These are phyloP conservation scores for Alsophila aescularia DNA, from an alignment of 2,888 invertebrate species.

Conservation along the genomic window DNA sequence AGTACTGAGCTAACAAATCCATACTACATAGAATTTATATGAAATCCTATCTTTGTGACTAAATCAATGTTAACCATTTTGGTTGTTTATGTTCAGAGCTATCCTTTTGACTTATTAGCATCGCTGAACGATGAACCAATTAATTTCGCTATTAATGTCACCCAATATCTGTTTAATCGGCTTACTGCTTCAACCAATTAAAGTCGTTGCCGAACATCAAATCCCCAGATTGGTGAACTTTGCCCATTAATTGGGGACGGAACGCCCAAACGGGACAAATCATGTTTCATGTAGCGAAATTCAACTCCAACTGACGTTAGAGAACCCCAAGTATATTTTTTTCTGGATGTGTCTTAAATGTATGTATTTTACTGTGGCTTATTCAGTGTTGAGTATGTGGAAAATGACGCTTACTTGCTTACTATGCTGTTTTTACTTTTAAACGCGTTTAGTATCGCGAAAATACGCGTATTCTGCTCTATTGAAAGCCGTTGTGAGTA, in stretches of 20 bases:
- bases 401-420: conserved; percentile 20
- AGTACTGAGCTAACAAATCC: too few species aligned
- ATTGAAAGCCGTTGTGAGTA: too few species aligned
- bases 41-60: too few species aligned
- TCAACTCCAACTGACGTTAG: conserved; percentile 35
- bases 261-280: conserved; percentile 34
- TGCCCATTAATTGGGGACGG: conserved; percentile 26
- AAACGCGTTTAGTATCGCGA: too few species aligned
- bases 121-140: background rate
- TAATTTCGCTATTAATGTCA: conserved; percentile 13
- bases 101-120: too few species aligned
- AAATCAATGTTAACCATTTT: too few species aligned
- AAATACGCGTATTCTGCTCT: too few species aligned
- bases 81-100: too few species aligned
- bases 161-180: conserved; percentile 8
- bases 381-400: conserved; percentile 17
- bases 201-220: conserved; percentile 3
- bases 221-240: conserved; percentile 25
- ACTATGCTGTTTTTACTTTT: too few species aligned
- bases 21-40: too few species aligned
- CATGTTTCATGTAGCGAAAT: conserved; percentile 32
- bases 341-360: conserved; percentile 35
- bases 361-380: conserved; percentile 24
- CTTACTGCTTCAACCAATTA: conserved; percentile 10
- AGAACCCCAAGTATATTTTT: conserved; percentile 29